phyloP scores from a whole-genome alignment of 2,113 vertebrate species.

The Melanerpes formicivorus region DNA sequence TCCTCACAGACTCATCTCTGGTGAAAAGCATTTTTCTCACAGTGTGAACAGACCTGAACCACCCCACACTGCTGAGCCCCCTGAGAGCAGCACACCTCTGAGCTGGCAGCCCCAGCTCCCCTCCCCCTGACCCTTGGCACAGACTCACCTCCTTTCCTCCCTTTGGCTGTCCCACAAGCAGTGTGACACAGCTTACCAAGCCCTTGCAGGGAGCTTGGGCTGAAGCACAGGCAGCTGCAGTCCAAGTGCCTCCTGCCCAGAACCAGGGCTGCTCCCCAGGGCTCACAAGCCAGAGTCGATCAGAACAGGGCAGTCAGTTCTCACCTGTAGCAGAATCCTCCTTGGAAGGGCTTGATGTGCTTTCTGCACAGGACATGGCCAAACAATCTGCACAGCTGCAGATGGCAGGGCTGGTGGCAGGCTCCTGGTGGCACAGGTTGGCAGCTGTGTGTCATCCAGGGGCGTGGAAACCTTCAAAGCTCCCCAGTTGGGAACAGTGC shows the following conservation, averaged over 20 bases:
- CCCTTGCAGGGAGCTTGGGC: background rate
- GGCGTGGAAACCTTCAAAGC: background rate
- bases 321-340: background rate
- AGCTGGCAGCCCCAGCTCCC: background rate
- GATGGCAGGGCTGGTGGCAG: background rate
- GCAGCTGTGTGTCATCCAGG: background rate
- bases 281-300: no score
- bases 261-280: no score
- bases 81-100: background rate
- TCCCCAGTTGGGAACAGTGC: background rate
- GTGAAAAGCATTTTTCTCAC: background rate
- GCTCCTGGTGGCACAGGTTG: background rate
- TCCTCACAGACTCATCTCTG: background rate
- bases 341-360: background rate
- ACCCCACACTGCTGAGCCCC: background rate
- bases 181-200: background rate
- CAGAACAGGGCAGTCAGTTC: background rate
- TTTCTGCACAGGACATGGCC: background rate
- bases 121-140: background rate
- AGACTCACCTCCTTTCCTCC: background rate
- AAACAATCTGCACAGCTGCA: background rate
- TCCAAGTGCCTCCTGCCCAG: background rate
- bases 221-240: background rate
- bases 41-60: background rate
- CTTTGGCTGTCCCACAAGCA: accelerated